Conservation (phyloP, 1,140 invertebrate genomes). For the Macrosteles quadrilineatus region DNA sequence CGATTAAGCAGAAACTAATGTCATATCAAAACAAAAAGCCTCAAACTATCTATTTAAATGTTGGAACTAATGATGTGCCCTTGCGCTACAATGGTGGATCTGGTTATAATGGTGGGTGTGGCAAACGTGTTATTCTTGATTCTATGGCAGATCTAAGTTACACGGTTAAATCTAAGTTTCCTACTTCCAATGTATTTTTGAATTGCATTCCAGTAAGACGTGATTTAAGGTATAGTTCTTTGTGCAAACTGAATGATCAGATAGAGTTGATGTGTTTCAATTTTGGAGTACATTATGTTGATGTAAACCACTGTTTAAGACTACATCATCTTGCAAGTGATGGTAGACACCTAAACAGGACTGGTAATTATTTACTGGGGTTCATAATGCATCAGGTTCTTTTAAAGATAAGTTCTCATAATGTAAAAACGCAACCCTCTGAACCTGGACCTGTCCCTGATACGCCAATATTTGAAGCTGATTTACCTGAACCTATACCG, state of each 20-base stretch:
- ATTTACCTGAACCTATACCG: too few relatives aligned
- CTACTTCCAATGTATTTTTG: not conserved
- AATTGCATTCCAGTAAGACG: not conserved
- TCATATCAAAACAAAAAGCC: not conserved
- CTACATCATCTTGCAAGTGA: not conserved
- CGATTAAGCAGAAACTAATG: not conserved
- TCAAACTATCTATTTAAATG: not conserved
- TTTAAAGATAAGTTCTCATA: not conserved
- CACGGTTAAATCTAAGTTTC: not conserved
- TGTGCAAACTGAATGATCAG: not conserved
- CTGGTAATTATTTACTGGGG: not conserved
- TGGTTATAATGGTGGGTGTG: conserved; percentile 1
- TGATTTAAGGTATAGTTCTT: not conserved
- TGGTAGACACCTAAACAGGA: conserved; percentile 1
- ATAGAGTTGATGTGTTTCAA: not conserved
- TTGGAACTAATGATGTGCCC: not conserved
- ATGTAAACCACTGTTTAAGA: not conserved
- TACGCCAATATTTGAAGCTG: too few relatives aligned
- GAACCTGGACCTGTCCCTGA: too few relatives aligned
- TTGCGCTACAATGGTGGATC: not conserved
- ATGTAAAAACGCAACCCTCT: not conserved
- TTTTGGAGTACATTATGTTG: conserved; percentile 9
- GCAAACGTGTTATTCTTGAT: not conserved
- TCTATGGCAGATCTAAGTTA: not conserved
- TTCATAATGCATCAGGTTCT: conserved; percentile 4